Evolutionary conservation across 35 echinoderm and acorn worm genomes (phyloP).

Genomic region (Heliocidaris tuberculata): DNA sequence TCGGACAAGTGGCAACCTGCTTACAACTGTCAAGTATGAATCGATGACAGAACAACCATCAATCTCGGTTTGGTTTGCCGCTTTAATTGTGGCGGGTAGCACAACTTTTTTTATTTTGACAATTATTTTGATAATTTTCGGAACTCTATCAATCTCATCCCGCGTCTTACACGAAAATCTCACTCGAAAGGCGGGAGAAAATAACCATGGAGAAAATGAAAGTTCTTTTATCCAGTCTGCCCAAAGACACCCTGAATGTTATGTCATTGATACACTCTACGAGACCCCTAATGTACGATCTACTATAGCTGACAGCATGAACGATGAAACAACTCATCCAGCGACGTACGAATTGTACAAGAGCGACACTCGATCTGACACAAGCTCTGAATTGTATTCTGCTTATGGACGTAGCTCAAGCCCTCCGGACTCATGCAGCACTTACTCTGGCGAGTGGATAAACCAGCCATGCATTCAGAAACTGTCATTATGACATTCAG

Average conservation of each 20-base stretch:
- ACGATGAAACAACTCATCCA: background rate
- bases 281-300: background rate
- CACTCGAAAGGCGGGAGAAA: background rate
- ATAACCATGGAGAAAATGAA: background rate
- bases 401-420: background rate
- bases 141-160: background rate
- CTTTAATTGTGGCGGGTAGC: background rate
- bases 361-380: background rate
- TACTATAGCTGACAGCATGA: background rate
- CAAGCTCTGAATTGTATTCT: background rate
- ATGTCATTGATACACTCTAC: background rate
- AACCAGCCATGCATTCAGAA: too few species aligned
- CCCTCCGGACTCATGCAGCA: background rate
- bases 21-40: background rate
- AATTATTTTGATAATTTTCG: background rate
- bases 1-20: background rate
- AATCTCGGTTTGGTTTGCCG: background rate
- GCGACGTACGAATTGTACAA: background rate
- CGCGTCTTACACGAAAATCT: background rate
- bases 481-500: too few species aligned
- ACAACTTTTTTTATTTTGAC: background rate
- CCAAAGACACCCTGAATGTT: background rate
- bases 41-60: background rate
- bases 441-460: background rate
- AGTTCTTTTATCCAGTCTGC: background rate